phyloP scores from a whole-genome alignment of 1,140 invertebrate species.

The Drosophila ironensis region DNA sequence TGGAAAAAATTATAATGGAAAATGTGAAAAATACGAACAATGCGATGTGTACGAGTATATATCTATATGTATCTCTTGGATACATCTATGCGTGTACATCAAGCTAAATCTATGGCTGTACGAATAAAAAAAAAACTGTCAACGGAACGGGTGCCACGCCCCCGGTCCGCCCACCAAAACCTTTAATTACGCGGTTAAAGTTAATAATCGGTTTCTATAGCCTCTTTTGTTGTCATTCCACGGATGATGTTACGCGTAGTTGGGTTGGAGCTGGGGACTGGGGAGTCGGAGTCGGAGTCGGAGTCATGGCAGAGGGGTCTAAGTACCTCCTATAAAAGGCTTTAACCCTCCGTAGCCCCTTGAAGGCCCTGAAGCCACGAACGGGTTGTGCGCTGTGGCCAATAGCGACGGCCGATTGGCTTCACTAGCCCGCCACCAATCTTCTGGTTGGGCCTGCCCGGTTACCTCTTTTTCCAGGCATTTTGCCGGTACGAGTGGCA shows the following conservation, averaged over 20 bases:
- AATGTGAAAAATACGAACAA: constrained; percentile 41
- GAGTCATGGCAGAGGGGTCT: too few species aligned
- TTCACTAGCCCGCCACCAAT: constrained; percentile 26
- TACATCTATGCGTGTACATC: neutral
- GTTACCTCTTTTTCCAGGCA: neutral
- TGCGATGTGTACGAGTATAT: constrained; percentile 1
- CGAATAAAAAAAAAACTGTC: constrained; percentile 50
- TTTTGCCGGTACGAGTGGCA: too few species aligned
- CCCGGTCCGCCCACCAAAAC: constrained; percentile 5
- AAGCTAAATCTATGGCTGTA: constrained; percentile 25
- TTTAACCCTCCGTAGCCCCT: too few species aligned
- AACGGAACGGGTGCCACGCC: constrained; percentile 59
- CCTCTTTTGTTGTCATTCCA: constrained; percentile 19
- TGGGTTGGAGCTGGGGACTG: constrained; percentile 8
- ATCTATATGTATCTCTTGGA: constrained; percentile 6
- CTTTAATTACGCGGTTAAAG: constrained; percentile 64
- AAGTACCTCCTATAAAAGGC: too few species aligned
- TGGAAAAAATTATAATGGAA: constrained; percentile 34
- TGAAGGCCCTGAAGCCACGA: too few species aligned
- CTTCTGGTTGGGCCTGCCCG: constrained; percentile 6
- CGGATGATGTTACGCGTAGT: constrained; percentile 40
- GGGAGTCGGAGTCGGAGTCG: too few species aligned
- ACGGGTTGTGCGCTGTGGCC: constrained; percentile 44
- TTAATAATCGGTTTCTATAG: constrained; percentile 63
- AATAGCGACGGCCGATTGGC: constrained; percentile 35